Base-by-base conservation (phyloP, 2,113 vertebrate genomes). In the Aix galericulata region DNA sequence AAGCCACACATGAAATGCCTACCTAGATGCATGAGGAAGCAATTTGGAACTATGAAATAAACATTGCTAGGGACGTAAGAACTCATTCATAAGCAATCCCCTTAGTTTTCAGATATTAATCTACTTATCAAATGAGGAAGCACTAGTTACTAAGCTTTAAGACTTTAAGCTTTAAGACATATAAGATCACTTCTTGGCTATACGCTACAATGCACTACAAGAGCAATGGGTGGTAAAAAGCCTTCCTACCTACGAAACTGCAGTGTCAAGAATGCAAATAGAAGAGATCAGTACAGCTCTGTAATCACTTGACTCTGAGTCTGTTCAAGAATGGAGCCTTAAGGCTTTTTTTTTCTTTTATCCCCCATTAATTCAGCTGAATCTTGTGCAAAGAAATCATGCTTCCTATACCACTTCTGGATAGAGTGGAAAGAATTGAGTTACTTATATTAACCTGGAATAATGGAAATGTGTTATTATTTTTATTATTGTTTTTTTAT, bases 1-100 rank as follows among this genome's bases (percentile, higher is more conserved):
- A 36, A 71, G 27, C 40, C 8, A 72, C 42, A 23, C 22, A 18
- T 1, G n/a, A 67, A 27, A 14, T 48, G 58, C 46, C 76, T 59
- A 1, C 46, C 67, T 72, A 2, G 0, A 12, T 48, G 22, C 56
- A 25, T 4, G 20, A 55, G 40, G 27, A 72, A 6, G 2, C n/a
- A 25, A 64, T 59, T 18, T 34, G 76, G 46, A 71, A 50, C 6
- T 2, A 38, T 32, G 52, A 76, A 79, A 20, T 26, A 67, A 42
- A 86, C 10, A 15, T 26, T 62, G 9, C 16, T 48, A 44, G 34
- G 21, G 58, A 38, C 52, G 44, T 27, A 42, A 75, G 32, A 63
- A 67, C 42, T 42, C 34, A 68, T 83, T 59, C 9, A 62, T 83
- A 68, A 72, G n/a, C 13, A 67, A 44, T 59, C 13, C 17, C 29